Evolutionary conservation across 2,888 invertebrate genomes (phyloP), one percentile per base, ranked within the genome.

Genomic region (Drosophila parthenogenetica): DNA sequence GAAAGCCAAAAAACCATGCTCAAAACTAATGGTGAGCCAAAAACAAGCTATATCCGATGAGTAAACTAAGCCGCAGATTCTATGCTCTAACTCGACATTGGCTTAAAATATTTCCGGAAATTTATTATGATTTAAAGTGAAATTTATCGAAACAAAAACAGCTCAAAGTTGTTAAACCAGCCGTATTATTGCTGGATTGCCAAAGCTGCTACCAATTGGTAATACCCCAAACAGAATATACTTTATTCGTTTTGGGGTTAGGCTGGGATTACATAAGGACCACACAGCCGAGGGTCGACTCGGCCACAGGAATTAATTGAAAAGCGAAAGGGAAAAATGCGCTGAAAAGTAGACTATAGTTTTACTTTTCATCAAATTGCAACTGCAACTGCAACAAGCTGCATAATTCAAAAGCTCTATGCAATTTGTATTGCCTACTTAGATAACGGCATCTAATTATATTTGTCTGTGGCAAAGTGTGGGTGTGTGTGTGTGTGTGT

Each of bases 241-340:
- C 17, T 37, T 53, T 37, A 13, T 45, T 32, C 37, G 40, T 51
- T 59, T 55, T 65, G 65, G 19, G 66, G 72, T n/a, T 67, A 40
- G 51, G 35, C 43, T 51, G 32, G 58, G 42, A 42, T 57, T 73
- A 64, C 51, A 70, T 73, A 80, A 83, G 61, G 54, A 64, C 46
- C 51, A 53, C 51, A 62, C 37, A 32, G 37, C 39, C 43, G 49
- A 43, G 48, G 65, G 53, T 53, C 53, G 53, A 22, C n/a, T 0
- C 62, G 10, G 50, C 81, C 84, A 61, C 70, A 46, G 64, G 51
- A 67, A 85, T 85, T 87, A 83, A 87, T 83, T 82, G 87, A 82
- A 83, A 86, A 83, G 88, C 74, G 86, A 83, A 82, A 83, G 73
- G 79, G 59, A 66, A 54, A 53, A 53, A 69, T 5, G 64, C 54